Conservation (phyloP, 1,140 invertebrate species). For the Platorchestia sp. region DNA sequence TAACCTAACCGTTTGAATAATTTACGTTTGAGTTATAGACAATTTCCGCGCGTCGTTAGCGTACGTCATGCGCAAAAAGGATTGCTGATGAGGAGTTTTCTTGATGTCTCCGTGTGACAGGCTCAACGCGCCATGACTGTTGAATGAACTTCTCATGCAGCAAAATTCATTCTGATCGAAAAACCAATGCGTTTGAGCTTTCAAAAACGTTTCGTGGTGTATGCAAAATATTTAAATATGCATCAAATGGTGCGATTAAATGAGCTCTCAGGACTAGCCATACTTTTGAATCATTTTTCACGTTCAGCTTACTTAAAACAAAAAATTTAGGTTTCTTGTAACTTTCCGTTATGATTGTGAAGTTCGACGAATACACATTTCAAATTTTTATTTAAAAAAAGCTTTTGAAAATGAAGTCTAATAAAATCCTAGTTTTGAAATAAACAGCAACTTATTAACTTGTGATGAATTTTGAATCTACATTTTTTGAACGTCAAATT, state of each 20-base stretch:
- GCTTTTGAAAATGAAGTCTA: too few species aligned
- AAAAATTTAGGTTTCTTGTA: not conserved
- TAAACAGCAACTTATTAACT: too few species aligned
- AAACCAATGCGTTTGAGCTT: not conserved
- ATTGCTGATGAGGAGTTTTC: not conserved
- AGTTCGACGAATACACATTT: too few species aligned
- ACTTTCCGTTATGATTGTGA: too few species aligned
- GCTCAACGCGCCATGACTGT: too few species aligned
- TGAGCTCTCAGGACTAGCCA: not conserved
- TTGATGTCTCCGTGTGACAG: not conserved
- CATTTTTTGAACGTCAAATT: too few species aligned
- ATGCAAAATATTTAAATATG: not conserved
- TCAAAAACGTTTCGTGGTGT: not conserved
- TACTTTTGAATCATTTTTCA: not conserved
- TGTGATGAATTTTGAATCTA: too few species aligned
- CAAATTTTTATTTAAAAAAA: too few species aligned
- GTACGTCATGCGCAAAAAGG: not conserved
- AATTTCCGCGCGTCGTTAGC: not conserved
- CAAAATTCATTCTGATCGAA: not conserved
- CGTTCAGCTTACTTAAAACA: not conserved
- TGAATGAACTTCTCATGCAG: too few species aligned
- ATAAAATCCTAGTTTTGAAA: too few species aligned
- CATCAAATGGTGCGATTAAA: not conserved
- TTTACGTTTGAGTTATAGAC: not conserved
- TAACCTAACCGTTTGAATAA: not conserved